phyloP scores from a whole-genome alignment of 2,113 vertebrate species.

The Lycaon pictus region DNA sequence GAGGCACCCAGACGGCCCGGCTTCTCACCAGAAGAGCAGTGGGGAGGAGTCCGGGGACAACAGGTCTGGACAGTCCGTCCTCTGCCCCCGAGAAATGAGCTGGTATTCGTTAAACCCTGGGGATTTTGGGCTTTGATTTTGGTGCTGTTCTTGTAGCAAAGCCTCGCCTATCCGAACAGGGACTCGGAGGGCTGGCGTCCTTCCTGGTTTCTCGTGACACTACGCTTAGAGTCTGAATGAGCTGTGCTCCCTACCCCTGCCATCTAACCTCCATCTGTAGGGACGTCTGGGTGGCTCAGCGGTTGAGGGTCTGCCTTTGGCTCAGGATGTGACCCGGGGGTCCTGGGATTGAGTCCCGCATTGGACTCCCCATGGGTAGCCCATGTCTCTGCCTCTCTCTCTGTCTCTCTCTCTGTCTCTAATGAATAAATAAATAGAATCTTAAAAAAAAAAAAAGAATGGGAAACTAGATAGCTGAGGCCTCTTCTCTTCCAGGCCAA shows the following conservation, averaged over 20 bases:
- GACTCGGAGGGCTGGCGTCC: background rate
- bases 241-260: background rate
- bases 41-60: background rate
- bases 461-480: background rate
- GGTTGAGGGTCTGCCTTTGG: too few relatives aligned
- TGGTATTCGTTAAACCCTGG: background rate
- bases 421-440: too few relatives aligned
- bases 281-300: too few relatives aligned
- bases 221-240: background rate
- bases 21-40: background rate
- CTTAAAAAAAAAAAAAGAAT: background rate
- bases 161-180: background rate
- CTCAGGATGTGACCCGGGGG: too few relatives aligned
- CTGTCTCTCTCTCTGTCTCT: too few relatives aligned
- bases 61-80: background rate
- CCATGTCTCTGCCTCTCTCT: too few relatives aligned
- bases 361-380: too few relatives aligned
- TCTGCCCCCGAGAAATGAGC: slow-evolving; percentile 16
- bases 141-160: background rate
- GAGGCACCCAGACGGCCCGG: slow-evolving; percentile 27
- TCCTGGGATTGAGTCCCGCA: too few relatives aligned
- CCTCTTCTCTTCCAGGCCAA: background rate
- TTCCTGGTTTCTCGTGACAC: background rate
- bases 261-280: background rate
- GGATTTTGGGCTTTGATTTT: background rate